Evolutionary conservation across 2,797 vertebrate genomes (phyloP).

Genomic region (Myotis findleyi): DNA sequence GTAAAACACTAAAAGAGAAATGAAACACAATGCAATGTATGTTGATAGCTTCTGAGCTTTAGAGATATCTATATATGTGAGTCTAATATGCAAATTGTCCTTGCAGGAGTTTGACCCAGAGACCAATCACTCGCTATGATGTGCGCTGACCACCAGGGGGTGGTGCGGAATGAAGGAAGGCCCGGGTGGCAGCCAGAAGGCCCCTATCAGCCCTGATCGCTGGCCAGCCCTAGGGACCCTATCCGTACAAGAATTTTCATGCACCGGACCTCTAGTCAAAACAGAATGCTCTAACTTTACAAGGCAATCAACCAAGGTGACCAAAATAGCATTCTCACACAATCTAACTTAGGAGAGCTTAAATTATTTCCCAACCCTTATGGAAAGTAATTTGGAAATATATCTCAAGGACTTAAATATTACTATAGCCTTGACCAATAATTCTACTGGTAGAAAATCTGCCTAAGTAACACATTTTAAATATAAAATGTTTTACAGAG

Average conservation of each 20-base stretch:
- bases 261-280: neutral
- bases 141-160: too few species aligned
- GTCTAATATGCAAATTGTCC: too few species aligned
- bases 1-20: neutral
- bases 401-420: neutral
- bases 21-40: neutral
- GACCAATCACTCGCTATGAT: too few species aligned
- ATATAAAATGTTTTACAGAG: neutral
- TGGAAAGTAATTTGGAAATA: constrained; percentile 16
- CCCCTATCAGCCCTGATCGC: too few species aligned
- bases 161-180: too few species aligned
- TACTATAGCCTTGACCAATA: neutral
- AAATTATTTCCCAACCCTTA: neutral
- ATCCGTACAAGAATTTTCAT: too few species aligned
- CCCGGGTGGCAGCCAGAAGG: too few species aligned
- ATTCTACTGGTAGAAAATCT: neutral
- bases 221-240: too few species aligned
- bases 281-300: neutral
- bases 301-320: neutral
- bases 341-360: neutral
- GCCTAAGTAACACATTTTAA: neutral
- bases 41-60: neutral
- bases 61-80: neutral
- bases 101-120: too few species aligned
- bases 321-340: neutral